These are phyloP conservation scores for Empidonax alnorum DNA, from an alignment of 2,113 vertebrate genomes.

Conservation along the genomic window DNA sequence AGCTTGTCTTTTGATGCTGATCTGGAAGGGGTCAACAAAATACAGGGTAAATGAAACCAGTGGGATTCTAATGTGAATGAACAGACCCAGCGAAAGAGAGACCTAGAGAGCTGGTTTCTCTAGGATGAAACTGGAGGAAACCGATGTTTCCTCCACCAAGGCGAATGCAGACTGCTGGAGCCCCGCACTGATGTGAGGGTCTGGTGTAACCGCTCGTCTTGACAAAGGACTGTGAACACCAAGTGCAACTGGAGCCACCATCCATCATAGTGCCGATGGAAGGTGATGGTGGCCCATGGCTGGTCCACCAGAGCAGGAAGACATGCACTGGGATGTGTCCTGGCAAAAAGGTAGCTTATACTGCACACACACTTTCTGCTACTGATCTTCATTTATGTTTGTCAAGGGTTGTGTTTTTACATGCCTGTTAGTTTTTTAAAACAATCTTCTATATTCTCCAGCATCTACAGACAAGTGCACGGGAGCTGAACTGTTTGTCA, in stretches of 20 bases:
- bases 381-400: not conserved
- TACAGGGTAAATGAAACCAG: not conserved
- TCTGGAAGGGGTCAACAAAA: not conserved
- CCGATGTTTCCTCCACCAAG: not conserved
- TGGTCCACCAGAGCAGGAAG: not conserved
- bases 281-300: not conserved
- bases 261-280: not conserved
- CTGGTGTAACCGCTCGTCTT: too few relatives aligned
- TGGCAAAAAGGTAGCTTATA: not conserved
- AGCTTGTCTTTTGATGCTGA: not conserved
- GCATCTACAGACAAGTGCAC: not conserved
- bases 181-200: not conserved
- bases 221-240: rapidly evolving
- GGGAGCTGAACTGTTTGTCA: not conserved
- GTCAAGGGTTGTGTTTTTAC: not conserved
- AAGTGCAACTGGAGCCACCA: rapidly evolving
- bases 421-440: not conserved
- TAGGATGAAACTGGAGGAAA: too few relatives aligned
- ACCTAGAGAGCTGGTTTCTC: not conserved
- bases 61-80: not conserved
- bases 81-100: not conserved
- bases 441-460: not conserved
- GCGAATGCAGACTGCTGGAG: not conserved
- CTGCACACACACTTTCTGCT: not conserved
- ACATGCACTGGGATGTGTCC: rapidly evolving